These are phyloP conservation scores for Choreutis nemorana DNA, from an alignment of 2,888 invertebrate genomes.

Conservation along the genomic window DNA sequence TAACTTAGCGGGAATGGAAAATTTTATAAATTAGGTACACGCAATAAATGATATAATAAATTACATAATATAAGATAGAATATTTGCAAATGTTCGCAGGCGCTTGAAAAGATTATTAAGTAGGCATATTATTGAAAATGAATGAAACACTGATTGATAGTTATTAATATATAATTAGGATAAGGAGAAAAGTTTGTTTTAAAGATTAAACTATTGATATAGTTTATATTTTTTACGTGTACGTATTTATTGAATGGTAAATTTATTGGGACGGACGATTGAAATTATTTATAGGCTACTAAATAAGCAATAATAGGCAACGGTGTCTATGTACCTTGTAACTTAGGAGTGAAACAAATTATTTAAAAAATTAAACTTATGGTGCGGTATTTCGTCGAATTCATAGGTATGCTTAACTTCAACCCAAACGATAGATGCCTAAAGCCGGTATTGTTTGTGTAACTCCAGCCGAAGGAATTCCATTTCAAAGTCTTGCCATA, in stretches of 20 bases:
- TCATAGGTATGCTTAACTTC: conserved; percentile 47
- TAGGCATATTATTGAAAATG: conserved; percentile 64
- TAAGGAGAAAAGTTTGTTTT: conserved; percentile 61
- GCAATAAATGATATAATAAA: conserved; percentile 38
- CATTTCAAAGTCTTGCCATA: conserved; percentile 49
- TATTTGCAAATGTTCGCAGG: conserved; percentile 51
- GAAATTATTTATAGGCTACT: conserved; percentile 63
- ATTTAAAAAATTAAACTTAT: conserved; percentile 46
- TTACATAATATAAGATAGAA: conserved; percentile 47
- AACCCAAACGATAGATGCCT: conserved; percentile 46
- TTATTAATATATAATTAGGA: conserved; percentile 65
- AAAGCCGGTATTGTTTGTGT: conserved; percentile 49
- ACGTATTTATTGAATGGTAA: conserved; percentile 67
- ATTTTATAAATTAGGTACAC: conserved; percentile 45
- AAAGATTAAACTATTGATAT: conserved; percentile 68
- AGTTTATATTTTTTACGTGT: conserved; percentile 68
- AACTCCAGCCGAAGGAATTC: conserved; percentile 36
- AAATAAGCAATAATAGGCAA: conserved; percentile 63
- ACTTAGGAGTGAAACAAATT: conserved; percentile 55
- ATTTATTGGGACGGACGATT: conserved; percentile 63
- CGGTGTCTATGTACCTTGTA: conserved; percentile 61
- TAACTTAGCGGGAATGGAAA: conserved; percentile 36
- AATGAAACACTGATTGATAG: conserved; percentile 63
- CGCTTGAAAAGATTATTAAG: conserved; percentile 65
- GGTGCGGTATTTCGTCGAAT: conserved; percentile 59